These are phyloP conservation scores for Callopanchax toddi DNA, from an alignment of 2,113 vertebrate genomes.

Conservation along the genomic window DNA sequence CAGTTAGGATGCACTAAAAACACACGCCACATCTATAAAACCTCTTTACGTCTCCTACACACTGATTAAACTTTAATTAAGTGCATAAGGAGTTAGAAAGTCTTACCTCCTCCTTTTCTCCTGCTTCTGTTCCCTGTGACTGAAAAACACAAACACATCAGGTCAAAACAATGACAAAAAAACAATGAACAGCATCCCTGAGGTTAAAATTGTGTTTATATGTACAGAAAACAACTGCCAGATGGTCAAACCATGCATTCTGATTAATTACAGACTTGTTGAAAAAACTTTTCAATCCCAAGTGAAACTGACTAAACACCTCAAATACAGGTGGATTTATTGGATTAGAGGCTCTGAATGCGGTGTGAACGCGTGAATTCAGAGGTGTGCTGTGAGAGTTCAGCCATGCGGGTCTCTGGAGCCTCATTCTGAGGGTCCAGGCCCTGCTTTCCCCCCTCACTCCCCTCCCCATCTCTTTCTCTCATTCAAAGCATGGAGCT, in stretches of 20 bases:
- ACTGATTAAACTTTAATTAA: constrained; percentile 6
- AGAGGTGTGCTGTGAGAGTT: constrained; percentile 8
- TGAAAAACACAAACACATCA: constrained; percentile 41
- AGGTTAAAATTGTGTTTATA: constrained; percentile 21
- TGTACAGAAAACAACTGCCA: constrained; percentile 11
- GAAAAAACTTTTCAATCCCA: constrained; percentile 70
- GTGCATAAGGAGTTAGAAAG: background rate
- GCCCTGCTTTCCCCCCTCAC: constrained; percentile 50
- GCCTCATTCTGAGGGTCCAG: constrained; percentile 55
- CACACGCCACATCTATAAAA: background rate
- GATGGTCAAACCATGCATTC: constrained; percentile 20
- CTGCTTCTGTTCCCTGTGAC: constrained; percentile 81
- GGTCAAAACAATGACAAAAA: background rate
- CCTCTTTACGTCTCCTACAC: background rate
- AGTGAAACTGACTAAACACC: constrained; percentile 37
- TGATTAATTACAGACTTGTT: constrained; percentile 12
- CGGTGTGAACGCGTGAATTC: background rate
- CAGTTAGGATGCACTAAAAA: background rate
- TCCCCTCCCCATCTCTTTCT: constrained; percentile 66
- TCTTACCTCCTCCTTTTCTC: constrained; percentile 89
- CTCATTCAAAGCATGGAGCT: constrained; percentile 73
- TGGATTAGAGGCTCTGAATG: constrained; percentile 5
- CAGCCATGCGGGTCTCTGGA: constrained; percentile 45
- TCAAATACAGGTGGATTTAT: constrained; percentile 53
- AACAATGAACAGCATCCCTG: background rate